A percentile compares a stretch with the other conserved stretches of the same genome.
Evolutionary conservation across 53 echinoderm and acorn worm species (phyloP).

Genomic region (Stichopus horrens): DNA sequence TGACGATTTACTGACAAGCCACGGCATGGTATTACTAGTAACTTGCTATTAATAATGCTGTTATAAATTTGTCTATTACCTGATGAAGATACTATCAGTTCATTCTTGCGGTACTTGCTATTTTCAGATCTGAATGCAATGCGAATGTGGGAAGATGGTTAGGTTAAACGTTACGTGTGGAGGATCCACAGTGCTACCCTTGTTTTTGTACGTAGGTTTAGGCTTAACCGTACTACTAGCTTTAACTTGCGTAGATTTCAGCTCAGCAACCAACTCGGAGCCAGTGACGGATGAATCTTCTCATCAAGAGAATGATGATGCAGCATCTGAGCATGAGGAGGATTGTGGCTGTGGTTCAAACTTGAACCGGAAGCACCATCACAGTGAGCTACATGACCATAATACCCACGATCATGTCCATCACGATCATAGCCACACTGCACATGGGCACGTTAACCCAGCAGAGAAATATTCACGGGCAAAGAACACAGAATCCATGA

Average conservation of each 20-base stretch:
- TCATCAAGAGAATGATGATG: not conserved
- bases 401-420: not conserved
- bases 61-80: too few relatives aligned
- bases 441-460: not conserved
- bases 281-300: not conserved
- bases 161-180: too few relatives aligned
- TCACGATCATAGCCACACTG: not conserved
- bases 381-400: constrained; percentile 20
- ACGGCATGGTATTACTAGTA: too few relatives aligned
- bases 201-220: too few relatives aligned
- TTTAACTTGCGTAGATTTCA: not conserved
- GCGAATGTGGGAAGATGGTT: too few relatives aligned
- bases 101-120: too few relatives aligned
- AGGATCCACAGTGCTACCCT: too few relatives aligned
- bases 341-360: constrained; percentile 81
- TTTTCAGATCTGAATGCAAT: too few relatives aligned
- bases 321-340: constrained; percentile 23
- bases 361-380: constrained; percentile 65
- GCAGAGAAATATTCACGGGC: constrained; percentile 29
- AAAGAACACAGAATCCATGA: constrained; percentile 7
- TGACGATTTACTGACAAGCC: too few relatives aligned
- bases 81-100: too few relatives aligned
- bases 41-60: too few relatives aligned
- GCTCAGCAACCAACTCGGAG: not conserved
- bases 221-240: too few relatives aligned